Conservation (phyloP, 2,113 vertebrate genomes). For the Tonatia bakeri region DNA sequence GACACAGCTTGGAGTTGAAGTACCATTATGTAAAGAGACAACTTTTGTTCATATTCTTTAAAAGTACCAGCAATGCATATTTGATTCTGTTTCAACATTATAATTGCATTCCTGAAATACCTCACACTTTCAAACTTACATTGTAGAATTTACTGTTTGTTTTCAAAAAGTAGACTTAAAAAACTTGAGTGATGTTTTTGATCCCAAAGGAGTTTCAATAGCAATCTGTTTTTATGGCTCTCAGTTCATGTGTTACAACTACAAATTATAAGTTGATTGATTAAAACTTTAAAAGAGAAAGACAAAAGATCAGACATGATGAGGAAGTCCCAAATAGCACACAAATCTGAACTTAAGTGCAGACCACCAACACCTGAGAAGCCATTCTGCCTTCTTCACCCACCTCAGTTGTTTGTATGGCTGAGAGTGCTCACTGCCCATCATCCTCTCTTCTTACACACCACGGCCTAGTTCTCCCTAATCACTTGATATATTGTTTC, state of each 20-base stretch:
- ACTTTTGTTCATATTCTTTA: not conserved
- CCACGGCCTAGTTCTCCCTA: not conserved
- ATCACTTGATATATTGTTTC: not conserved
- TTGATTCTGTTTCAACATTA: not conserved
- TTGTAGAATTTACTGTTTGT: not conserved
- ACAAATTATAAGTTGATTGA: not conserved
- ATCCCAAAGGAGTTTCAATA: not conserved
- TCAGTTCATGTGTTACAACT: not conserved
- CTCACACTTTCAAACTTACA: not conserved
- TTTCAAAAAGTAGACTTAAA: not conserved
- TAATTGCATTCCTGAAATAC: not conserved
- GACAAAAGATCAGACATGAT: not conserved
- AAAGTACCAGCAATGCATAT: not conserved
- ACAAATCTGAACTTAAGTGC: not conserved
- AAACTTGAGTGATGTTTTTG: not conserved
- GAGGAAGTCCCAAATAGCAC: not conserved
- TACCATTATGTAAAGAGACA: not conserved
- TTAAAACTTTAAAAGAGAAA: not conserved
- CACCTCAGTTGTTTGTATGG: not conserved
- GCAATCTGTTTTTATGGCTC: not conserved
- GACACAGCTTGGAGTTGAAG: not conserved
- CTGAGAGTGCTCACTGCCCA: not conserved
- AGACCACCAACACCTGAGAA: rapidly evolving
- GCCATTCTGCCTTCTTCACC: no score
- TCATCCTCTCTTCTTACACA: not conserved